Evolutionary conservation across 2,888 invertebrate species (phyloP).

Genomic region (Drosophila basisetae): DNA sequence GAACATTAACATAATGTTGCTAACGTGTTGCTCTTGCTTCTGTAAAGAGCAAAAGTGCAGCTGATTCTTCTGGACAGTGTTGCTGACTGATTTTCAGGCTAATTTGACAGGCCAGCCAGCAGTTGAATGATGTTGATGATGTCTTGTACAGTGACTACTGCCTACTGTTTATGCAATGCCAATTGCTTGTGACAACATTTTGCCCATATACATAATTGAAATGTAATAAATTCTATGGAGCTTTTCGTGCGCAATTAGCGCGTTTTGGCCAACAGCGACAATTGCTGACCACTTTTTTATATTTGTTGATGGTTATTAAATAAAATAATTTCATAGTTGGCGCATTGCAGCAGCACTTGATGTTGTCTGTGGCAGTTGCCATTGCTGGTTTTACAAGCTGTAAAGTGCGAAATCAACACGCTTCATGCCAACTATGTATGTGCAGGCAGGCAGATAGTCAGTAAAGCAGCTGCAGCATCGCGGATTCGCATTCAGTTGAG

Average conservation of each 20-base stretch:
- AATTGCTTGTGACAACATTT: conserved; percentile 75
- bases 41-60: conserved; percentile 4
- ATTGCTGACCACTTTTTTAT: conserved; percentile 70
- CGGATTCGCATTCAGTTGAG: conserved; percentile 44
- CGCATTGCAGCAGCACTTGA: conserved; percentile 17
- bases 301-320: conserved; percentile 73
- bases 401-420: conserved; percentile 82
- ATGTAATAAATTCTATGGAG: conserved; percentile 77
- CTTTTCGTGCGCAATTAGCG: conserved; percentile 69
- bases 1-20: conserved; percentile 46
- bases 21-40: conserved; percentile 14
- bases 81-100: conserved; percentile 67
- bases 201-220: conserved; percentile 81
- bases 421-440: conserved; percentile 76
- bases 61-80: conserved; percentile 33
- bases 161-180: conserved; percentile 70
- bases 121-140: conserved; percentile 47
- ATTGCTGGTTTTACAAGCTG: conserved; percentile 75
- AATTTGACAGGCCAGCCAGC: conserved; percentile 68
- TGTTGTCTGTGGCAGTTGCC: conserved; percentile 53
- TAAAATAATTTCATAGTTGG: conserved; percentile 81
- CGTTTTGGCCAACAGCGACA: conserved; percentile 67
- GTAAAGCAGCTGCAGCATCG: conserved; percentile 33
- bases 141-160: conserved; percentile 16
- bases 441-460: conserved; percentile 7